Base-by-base conservation (phyloP, 2,113 vertebrate genomes). In the Isichthys henryi region DNA sequence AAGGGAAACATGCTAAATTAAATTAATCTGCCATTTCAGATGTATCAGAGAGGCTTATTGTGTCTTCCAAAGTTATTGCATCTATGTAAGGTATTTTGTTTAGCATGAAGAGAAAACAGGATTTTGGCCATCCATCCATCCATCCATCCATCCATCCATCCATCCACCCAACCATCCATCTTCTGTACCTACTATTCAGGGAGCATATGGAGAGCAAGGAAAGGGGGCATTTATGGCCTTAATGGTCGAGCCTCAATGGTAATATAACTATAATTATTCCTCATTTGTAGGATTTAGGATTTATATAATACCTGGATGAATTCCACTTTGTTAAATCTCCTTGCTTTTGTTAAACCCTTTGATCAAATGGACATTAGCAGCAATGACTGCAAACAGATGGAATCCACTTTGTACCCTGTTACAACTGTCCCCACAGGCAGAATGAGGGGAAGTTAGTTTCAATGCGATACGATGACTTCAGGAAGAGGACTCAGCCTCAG, bases 381-480 rank as follows among this genome's bases (percentile, higher is more conserved):
- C 27, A 62, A 43, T 62, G 52, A 43, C 52, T 66, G 56, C 8
- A 45, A 58, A 23, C 15, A 10, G 35, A 3, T 1, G 7, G 43
- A 45, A 5, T 66, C 53, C 35, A n/a, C 21, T 66, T 52, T 74
- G 17, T 89, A 77, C 23, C 45, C 45, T 70, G 77, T 46, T 90
- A 88, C 88, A 86, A n/a, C 21, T 94, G 3, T 45, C 87, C 91
- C 91, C 88, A 39, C 84, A 98, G 97, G 95, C 95, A 95, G 93
- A 95, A 91, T 89, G 95, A 89, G 90, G 92, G 94, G 91, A 94
- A 93, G 90, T 31, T 96, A 0, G 86, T 95, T 89, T 95, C 95
- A 13, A 95, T 95, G 91, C 92, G n/a, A 93, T 93, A 84, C n/a
- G 94, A 96, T 88, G 94, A 96, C 94, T 97, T 97, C 88, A 95